Evolutionary conservation across 35 echinoderm and acorn worm species (phyloP).

Genomic region (Heliocidaris erythrogramma): DNA sequence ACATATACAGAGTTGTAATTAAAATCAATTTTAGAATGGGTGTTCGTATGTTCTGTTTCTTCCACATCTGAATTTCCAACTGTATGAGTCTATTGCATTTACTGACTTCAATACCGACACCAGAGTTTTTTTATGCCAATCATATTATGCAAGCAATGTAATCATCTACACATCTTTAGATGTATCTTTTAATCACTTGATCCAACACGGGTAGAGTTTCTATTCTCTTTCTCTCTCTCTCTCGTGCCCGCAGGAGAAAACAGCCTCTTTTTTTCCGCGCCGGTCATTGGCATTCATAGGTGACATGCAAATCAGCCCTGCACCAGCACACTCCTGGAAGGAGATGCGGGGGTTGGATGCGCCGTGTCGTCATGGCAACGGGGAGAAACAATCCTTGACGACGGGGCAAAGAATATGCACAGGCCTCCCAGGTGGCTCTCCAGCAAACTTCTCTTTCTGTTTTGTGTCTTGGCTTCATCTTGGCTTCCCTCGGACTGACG

Average conservation of each 20-base stretch:
- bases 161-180: too few relatives aligned
- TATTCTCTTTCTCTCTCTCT: not conserved
- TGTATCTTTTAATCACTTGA: not conserved
- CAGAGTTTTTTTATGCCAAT: too few relatives aligned
- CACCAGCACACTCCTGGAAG: not conserved
- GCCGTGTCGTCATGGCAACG: not conserved
- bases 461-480: not conserved
- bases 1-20: too few relatives aligned
- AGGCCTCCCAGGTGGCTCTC: not conserved
- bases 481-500: not conserved
- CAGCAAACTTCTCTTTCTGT: not conserved
- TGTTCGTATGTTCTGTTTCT: too few relatives aligned
- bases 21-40: too few relatives aligned
- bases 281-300: conserved; percentile 9
- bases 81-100: not conserved
- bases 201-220: not conserved
- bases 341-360: not conserved
- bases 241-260: too few relatives aligned
- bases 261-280: not conserved
- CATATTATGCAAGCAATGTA: too few relatives aligned
- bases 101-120: not conserved
- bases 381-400: conserved; percentile 1
- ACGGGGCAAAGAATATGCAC: not conserved
- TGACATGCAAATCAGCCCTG: not conserved
- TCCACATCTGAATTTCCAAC: too few relatives aligned